A percentile compares a stretch with the other conserved stretches of the same genome.
phyloP scores from a whole-genome alignment of 1,140 invertebrate species.

The Charaxes varanes region DNA sequence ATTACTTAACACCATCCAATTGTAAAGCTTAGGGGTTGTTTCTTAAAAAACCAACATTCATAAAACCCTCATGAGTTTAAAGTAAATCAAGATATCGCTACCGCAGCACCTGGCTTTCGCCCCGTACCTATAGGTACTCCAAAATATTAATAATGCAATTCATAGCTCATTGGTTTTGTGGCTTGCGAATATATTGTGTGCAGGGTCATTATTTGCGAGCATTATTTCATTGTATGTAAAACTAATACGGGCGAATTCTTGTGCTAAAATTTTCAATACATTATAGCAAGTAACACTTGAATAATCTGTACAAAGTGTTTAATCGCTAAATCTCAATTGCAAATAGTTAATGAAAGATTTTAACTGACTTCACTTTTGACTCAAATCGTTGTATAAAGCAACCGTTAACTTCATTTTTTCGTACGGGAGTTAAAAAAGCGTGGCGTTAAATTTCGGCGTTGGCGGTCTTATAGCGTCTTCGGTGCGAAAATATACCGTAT shows the following conservation, averaged over 20 bases:
- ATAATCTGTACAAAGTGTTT: too few species aligned
- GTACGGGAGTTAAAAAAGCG: too few species aligned
- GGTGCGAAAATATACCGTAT: too few species aligned
- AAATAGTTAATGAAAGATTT: too few species aligned
- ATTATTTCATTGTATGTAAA: constrained; percentile 21
- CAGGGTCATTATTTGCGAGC: constrained; percentile 29
- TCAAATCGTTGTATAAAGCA: too few species aligned
- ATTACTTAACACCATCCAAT: too few species aligned
- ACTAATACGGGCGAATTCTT: constrained; percentile 17
- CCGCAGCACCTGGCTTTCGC: constrained; percentile 66
- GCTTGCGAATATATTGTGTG: constrained; percentile 30
- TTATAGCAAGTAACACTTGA: constrained; percentile 9
- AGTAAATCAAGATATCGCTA: constrained; percentile 67
- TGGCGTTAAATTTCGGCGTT: too few species aligned
- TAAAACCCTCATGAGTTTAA: constrained; percentile 50
- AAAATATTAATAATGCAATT: constrained; percentile 54
- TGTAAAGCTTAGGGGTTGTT: constrained; percentile 61
- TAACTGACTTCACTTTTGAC: too few species aligned
- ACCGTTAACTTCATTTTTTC: too few species aligned
- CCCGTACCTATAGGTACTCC: constrained; percentile 44
- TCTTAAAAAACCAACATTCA: constrained; percentile 50
- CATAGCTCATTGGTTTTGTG: constrained; percentile 50
- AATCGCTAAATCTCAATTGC: constrained; percentile 6
- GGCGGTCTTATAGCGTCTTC: too few species aligned
- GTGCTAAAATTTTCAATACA: constrained; percentile 1